phyloP scores from a whole-genome alignment of 1,140 invertebrate genomes.

The Helicoverpa zea region DNA sequence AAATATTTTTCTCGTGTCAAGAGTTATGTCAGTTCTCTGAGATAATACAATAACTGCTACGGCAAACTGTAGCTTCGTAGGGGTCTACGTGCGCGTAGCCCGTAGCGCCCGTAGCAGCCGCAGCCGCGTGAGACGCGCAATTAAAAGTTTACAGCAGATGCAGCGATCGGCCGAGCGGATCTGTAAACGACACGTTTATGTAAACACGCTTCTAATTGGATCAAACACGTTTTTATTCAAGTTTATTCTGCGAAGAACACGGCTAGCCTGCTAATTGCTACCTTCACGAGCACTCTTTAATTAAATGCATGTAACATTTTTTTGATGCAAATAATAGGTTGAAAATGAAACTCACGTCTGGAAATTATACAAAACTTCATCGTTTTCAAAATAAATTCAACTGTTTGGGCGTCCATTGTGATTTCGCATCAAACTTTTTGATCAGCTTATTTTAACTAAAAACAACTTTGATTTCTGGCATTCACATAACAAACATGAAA shows the following conservation, averaged over 20 bases:
- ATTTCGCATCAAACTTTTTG: constrained; percentile 57
- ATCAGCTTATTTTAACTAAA: constrained; percentile 55
- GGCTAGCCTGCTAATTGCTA: constrained; percentile 47
- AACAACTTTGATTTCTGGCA: constrained; percentile 44
- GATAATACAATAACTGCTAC: constrained; percentile 40
- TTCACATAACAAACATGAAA: constrained; percentile 24
- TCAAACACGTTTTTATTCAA: constrained; percentile 51
- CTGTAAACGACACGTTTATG: constrained; percentile 56
- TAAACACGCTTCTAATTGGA: constrained; percentile 57
- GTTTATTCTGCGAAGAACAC: constrained; percentile 17
- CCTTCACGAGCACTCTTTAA: constrained; percentile 11
- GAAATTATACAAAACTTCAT: neutral
- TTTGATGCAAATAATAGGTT: neutral
- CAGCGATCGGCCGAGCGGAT: constrained; percentile 50
- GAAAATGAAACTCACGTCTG: neutral
- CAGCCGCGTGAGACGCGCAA: constrained; percentile 50
- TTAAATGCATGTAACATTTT: constrained; percentile 45
- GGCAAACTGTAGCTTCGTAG: constrained; percentile 33
- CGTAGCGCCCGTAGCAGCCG: constrained; percentile 6
- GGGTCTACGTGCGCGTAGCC: constrained; percentile 44
- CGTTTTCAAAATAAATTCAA: constrained; percentile 27
- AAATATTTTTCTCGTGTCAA: constrained; percentile 22
- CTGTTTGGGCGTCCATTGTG: constrained; percentile 47
- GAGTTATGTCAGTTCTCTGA: constrained; percentile 26
- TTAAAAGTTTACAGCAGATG: constrained; percentile 57